These are phyloP conservation scores for Platycheirus rosarum DNA, from an alignment of 2,888 invertebrate genomes.

Conservation along the genomic window DNA sequence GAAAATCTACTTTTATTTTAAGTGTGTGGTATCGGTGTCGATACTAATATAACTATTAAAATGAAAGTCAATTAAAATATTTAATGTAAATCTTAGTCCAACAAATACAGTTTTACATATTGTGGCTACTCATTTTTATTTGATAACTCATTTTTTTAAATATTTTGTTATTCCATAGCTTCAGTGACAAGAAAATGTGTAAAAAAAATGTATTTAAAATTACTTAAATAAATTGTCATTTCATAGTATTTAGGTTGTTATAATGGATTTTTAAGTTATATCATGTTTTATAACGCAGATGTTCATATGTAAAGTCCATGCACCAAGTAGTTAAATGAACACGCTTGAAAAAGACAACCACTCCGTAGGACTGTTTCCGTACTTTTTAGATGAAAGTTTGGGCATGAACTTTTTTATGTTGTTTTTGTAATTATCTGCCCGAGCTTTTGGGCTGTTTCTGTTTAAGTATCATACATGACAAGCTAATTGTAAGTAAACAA, in stretches of 20 bases:
- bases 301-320: no score
- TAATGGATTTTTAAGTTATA: no score
- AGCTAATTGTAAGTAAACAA: no score
- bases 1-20: slow-evolving; percentile 24
- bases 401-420: no score
- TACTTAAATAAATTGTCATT: slow-evolving; percentile 33
- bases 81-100: slow-evolving; percentile 24
- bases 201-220: slow-evolving; percentile 31
- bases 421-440: no score
- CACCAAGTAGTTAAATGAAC: no score
- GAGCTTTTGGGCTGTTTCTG: no score
- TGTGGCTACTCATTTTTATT: neutral
- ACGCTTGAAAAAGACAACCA: no score
- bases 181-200: slow-evolving; percentile 26
- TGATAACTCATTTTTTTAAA: slow-evolving; percentile 5
- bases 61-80: slow-evolving; percentile 39
- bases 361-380: no score
- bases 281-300: no score
- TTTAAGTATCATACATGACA: no score
- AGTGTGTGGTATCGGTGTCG: slow-evolving; percentile 8
- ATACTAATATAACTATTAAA: slow-evolving; percentile 24
- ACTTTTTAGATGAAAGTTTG: no score
- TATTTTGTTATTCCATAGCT: slow-evolving; percentile 22
- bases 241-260: slow-evolving; percentile 1
- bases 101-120: slow-evolving; percentile 22